These are phyloP conservation scores for Paradisaea rubra DNA, from an alignment of 2,113 vertebrate genomes.

Conservation along the genomic window DNA sequence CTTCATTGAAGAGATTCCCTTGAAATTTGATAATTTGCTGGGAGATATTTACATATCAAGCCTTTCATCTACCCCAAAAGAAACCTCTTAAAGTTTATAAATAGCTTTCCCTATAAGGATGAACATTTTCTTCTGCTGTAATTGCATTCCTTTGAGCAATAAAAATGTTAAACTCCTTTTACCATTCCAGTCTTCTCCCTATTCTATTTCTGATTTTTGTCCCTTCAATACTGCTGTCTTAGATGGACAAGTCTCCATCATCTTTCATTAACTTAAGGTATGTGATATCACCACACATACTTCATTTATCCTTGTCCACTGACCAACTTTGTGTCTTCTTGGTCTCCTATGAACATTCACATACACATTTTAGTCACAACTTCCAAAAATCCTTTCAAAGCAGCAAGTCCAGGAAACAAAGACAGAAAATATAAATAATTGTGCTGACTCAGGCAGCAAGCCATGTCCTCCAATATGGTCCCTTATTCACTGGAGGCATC, in stretches of 20 bases:
- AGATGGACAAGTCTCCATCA: neutral
- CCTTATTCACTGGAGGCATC: neutral
- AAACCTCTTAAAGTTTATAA: conserved; percentile 8
- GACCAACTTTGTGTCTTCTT: neutral
- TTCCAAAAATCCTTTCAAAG: neutral
- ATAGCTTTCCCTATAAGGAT: neutral
- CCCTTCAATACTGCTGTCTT: neutral
- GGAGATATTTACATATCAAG: neutral
- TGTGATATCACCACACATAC: neutral
- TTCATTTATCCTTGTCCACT: neutral
- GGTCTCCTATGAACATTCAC: neutral
- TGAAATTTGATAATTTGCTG: neutral
- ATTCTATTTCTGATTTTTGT: neutral
- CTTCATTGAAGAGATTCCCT: neutral
- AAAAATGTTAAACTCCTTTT: neutral
- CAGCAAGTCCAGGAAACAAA: neutral
- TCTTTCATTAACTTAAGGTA: neutral
- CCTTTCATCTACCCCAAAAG: conserved; percentile 6
- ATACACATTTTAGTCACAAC: neutral
- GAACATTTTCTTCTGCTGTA: neutral
- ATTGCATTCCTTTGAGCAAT: neutral
- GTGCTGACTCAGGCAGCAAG: neutral
- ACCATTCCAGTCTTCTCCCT: neutral
- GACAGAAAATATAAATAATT: neutral
- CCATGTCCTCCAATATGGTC: neutral